Base-by-base conservation (phyloP, 2,797 vertebrate genomes). In the Gallirallus australis region DNA sequence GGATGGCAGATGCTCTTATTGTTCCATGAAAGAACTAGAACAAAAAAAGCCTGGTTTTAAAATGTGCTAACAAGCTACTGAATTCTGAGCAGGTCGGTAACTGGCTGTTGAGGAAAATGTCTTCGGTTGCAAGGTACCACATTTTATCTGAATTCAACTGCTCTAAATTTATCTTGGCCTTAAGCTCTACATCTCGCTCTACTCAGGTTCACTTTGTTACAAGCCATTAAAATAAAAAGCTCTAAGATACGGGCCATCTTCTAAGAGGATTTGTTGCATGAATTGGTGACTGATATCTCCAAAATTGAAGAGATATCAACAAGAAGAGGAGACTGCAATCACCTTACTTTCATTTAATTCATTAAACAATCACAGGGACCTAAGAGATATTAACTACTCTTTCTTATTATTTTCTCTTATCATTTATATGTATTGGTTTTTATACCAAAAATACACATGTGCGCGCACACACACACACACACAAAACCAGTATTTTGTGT, bases 41-140 rank as follows among this genome's bases (percentile, higher is more conserved):
- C 33, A 57, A 93, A 92, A 93, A 92, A 94, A 82, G 54, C 53
- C 65, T 83, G 31, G 39, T 96, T 94, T 52, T 72, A 54, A 92
- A 86, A 86, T 15, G 39, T 65, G 33, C 54, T 88, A 90, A 94
- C 25, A 82, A 88, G 81, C 56, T 59, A 50, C 40, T 7, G 3
- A 84, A 73, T 82, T 79, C 91, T 76, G 73, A 92, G 59, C 8
- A 7, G 56, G 30, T 69, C 30, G 19, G 68, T 92, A 91, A 70
- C 78, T 66, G 72, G 33, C 66, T 93, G 63, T 53, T 94, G 45
- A 45, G 25, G 20, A 84, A 10, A 71, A 91, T 7, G 15, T 30
- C 85, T 73, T 76, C n/a, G 24, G 68, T 18, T 75, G n/a, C 9
- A 7, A 91, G 24, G 30, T 71, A 56, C 23, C 40, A 15, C 4